Evolutionary conservation across 2,113 vertebrate genomes (phyloP).

Genomic region (Chascanopsetta lugubris): DNA sequence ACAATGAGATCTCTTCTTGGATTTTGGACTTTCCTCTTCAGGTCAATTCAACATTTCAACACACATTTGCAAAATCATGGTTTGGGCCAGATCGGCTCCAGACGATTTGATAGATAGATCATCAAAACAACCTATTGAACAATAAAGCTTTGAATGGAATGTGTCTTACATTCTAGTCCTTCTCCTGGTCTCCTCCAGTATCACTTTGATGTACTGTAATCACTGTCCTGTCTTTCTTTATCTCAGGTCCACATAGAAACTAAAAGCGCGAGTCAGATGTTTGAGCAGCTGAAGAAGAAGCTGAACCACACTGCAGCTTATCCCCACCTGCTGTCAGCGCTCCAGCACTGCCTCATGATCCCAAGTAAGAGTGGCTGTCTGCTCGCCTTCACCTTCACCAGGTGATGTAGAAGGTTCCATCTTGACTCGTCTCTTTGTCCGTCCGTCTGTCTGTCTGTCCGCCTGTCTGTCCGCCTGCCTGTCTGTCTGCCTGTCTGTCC

Average conservation of each 20-base stretch:
- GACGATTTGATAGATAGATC: no score
- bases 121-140: no score
- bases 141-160: no score
- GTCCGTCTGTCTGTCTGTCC: neutral
- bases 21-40: no score
- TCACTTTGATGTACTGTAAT: neutral
- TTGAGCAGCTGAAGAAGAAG: slow-evolving; percentile 90
- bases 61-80: no score
- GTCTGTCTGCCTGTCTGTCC: no score
- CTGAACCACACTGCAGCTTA: slow-evolving; percentile 91
- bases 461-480: no score
- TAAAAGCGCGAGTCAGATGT: slow-evolving; percentile 95
- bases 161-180: no score
- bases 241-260: slow-evolving; percentile 90
- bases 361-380: slow-evolving; percentile 84
- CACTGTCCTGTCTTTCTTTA: neutral
- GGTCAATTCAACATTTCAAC: no score
- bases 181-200: no score
- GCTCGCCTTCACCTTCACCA: neutral
- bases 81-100: no score
- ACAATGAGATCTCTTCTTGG: no score
- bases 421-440: neutral
- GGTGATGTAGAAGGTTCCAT: neutral
- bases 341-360: slow-evolving; percentile 95
- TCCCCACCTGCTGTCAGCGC: slow-evolving; percentile 90